Conservation (phyloP, 2,888 invertebrate genomes). For the Agrochola lota region DNA sequence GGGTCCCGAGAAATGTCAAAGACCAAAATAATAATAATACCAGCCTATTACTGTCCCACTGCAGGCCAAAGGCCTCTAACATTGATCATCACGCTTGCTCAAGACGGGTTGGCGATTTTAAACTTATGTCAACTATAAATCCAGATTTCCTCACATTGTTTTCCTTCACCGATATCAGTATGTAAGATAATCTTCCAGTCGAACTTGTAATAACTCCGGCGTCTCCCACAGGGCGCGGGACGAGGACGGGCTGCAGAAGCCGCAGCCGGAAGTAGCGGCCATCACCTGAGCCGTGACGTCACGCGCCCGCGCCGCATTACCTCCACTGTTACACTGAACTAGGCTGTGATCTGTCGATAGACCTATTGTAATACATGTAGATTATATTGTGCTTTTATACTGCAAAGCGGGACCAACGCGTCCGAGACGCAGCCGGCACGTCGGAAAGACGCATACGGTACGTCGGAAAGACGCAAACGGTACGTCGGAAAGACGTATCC, state of each 20-base stretch:
- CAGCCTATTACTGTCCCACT: not conserved
- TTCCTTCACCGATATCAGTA: not conserved
- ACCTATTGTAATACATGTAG: slow-evolving; percentile 75
- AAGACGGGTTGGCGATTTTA: not conserved
- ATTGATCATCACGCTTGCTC: not conserved
- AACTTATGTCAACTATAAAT: no score
- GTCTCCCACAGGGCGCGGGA: slow-evolving; percentile 79
- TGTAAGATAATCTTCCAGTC: not conserved
- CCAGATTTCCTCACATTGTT: not conserved
- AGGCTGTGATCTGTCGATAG: slow-evolving; percentile 89
- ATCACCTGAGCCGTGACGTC: slow-evolving; percentile 73
- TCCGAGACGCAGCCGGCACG: slow-evolving; percentile 28
- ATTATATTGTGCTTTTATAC: slow-evolving; percentile 80
- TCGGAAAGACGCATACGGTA: not conserved
- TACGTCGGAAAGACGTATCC: slow-evolving; percentile 3
- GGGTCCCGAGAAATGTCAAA: no score
- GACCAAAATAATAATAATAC: no score
- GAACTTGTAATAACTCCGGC: not conserved
- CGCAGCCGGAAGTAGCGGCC: slow-evolving; percentile 80
- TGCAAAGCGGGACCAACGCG: slow-evolving; percentile 81
- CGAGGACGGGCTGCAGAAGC: slow-evolving; percentile 84
- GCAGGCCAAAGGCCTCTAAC: not conserved
- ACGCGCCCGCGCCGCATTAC: slow-evolving; percentile 56
- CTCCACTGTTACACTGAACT: slow-evolving; percentile 79
- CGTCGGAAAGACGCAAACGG: not conserved